Percentiles rank a stretch among this genome's conserved stretches.
phyloP scores from a whole-genome alignment of 2,113 vertebrate species.

The Erinaceus europaeus region DNA sequence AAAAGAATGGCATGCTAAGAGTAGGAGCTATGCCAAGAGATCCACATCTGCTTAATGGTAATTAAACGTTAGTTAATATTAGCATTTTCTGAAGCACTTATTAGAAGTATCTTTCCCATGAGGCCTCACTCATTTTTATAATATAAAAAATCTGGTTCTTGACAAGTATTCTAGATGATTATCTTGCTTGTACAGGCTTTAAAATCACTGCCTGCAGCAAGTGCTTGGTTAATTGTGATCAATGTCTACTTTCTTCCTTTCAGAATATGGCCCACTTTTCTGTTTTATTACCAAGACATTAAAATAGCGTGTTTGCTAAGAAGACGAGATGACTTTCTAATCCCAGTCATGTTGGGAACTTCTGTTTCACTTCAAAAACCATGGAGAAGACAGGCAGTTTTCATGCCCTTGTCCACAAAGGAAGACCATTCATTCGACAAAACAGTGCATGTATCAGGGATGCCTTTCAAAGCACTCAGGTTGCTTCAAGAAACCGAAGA shows the following conservation, averaged over 20 bases:
- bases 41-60: neutral
- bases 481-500: neutral
- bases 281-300: constrained; percentile 82
- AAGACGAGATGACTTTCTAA: constrained; percentile 37
- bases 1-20: neutral
- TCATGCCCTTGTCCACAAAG: neutral
- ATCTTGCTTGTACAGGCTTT: neutral
- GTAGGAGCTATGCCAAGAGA: neutral
- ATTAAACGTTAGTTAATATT: neutral
- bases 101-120: neutral
- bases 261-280: constrained; percentile 83
- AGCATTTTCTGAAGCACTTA: neutral
- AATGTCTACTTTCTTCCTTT: constrained; percentile 73
- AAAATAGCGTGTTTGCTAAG: constrained; percentile 31
- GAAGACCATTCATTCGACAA: neutral
- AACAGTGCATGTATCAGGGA: neutral
- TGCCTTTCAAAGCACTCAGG: neutral
- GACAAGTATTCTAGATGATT: neutral
- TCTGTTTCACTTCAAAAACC: constrained; percentile 38
- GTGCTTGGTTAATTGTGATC: neutral
- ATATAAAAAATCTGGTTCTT: neutral
- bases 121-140: neutral
- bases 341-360: constrained; percentile 38
- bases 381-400: constrained; percentile 28
- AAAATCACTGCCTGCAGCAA: neutral